A percentile compares a stretch with the other conserved stretches of the same genome.
Conservation (phyloP, 2,888 invertebrate species). For the Cheilosia soror region DNA sequence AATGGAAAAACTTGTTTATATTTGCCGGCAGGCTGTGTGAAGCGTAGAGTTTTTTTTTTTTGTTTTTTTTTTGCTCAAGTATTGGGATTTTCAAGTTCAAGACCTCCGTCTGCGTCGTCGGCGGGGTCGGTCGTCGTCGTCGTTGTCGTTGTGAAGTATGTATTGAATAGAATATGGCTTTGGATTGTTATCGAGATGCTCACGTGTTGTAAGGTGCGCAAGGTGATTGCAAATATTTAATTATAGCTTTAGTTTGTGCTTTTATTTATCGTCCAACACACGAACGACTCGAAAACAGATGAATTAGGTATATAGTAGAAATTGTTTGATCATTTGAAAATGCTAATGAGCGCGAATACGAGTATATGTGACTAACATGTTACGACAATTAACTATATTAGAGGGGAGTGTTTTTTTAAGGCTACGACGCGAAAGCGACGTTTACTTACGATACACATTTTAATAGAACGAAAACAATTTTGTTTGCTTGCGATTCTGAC, state of each 20-base stretch:
- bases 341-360: constrained; percentile 9
- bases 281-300: background rate
- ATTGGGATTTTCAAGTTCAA: constrained; percentile 54
- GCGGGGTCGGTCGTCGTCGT: background rate
- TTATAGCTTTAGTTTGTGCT: constrained; percentile 8
- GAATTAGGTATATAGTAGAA: background rate
- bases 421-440: background rate
- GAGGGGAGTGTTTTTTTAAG: background rate
- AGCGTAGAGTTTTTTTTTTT: constrained; percentile 1
- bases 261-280: constrained; percentile 8
- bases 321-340: constrained; percentile 1
- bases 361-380: constrained; percentile 30
- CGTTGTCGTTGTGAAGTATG: constrained; percentile 1
- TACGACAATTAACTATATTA: background rate
- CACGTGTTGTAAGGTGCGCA: constrained; percentile 47
- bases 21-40: constrained; percentile 27
- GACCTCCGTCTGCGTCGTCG: constrained; percentile 18
- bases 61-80: background rate
- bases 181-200: constrained; percentile 32
- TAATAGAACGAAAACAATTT: too few relatives aligned
- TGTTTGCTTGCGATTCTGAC: too few relatives aligned
- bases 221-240: constrained; percentile 52
- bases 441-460: too few relatives aligned
- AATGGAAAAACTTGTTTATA: constrained; percentile 39
- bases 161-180: constrained; percentile 28